phyloP scores from a whole-genome alignment of 1,140 invertebrate species.

The Dermatophagoides farinae region DNA sequence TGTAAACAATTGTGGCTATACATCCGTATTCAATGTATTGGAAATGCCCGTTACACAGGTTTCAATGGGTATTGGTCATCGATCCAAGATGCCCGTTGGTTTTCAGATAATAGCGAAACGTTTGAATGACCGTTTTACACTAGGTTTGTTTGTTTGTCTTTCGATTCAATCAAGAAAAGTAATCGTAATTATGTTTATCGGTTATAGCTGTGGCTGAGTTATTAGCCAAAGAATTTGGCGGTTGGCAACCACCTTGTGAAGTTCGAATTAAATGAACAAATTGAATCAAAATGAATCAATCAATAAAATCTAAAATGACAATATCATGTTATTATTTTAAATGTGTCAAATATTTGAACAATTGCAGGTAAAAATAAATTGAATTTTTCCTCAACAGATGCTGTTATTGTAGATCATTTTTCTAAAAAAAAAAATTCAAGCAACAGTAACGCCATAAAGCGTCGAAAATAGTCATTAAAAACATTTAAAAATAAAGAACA shows the following conservation, averaged over 20 bases:
- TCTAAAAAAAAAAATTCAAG: too few species aligned
- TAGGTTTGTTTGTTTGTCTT: too few species aligned
- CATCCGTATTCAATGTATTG: conserved; percentile 28
- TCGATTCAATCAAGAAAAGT: too few species aligned
- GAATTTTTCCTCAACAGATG: neutral
- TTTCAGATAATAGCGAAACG: conserved; percentile 28
- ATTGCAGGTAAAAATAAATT: neutral
- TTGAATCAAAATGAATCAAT: neutral
- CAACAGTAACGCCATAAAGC: too few species aligned
- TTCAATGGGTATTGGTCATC: conserved; percentile 24
- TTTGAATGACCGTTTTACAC: conserved; percentile 26
- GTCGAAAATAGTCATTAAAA: too few species aligned
- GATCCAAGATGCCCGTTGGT: conserved; percentile 27
- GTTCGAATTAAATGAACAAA: neutral
- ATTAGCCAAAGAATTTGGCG: conserved; percentile 24
- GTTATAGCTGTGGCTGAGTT: conserved; percentile 29
- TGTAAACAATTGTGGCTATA: conserved; percentile 27
- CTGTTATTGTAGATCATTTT: neutral
- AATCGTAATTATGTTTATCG: too few species aligned
- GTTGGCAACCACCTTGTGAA: conserved; percentile 6
- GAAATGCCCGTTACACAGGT: conserved; percentile 27
- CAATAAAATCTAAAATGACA: neutral
- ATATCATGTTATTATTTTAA: neutral
- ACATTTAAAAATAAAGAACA: too few species aligned
- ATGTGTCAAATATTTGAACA: neutral